phyloP scores from a whole-genome alignment of 2,797 vertebrate genomes.

The Acomys russatus region DNA sequence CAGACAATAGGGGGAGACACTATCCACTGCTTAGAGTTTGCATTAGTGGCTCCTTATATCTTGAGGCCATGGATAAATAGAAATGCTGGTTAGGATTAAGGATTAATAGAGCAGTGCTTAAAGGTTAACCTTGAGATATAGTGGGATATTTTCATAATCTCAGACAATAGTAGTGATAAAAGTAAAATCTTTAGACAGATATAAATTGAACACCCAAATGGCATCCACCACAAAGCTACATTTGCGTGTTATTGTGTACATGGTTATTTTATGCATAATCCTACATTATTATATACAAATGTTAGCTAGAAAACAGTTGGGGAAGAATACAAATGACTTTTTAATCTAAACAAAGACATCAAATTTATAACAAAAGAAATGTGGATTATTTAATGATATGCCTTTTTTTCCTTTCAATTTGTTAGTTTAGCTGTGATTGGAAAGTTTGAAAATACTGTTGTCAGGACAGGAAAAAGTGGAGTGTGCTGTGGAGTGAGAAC shows the following conservation, averaged over 20 bases:
- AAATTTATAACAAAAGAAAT: slow-evolving; percentile 29
- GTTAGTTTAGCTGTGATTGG: not conserved
- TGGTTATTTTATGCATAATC: not conserved
- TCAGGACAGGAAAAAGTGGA: not conserved
- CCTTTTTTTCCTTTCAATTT: not conserved
- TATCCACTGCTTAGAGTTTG: not conserved
- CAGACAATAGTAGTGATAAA: not conserved
- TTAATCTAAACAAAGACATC: slow-evolving; percentile 23
- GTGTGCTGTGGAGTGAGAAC: not conserved
- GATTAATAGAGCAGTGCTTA: not conserved
- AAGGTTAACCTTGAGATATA: not conserved
- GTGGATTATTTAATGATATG: not conserved
- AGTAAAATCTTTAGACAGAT: not conserved
- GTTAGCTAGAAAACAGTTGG: slow-evolving; percentile 45
- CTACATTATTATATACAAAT: not conserved
- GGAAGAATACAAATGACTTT: slow-evolving; percentile 1
- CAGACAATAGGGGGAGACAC: slow-evolving; percentile 69
- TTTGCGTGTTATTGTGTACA: not conserved
- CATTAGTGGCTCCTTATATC: not conserved
- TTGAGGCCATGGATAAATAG: not conserved
- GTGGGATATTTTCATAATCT: slow-evolving; percentile 31
- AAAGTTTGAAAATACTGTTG: slow-evolving; percentile 7
- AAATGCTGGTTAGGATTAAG: not conserved
- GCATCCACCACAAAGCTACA: not conserved
- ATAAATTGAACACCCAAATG: not conserved